Conservation (phyloP, 2,888 invertebrate species). For the Zeuzera pyrina region DNA sequence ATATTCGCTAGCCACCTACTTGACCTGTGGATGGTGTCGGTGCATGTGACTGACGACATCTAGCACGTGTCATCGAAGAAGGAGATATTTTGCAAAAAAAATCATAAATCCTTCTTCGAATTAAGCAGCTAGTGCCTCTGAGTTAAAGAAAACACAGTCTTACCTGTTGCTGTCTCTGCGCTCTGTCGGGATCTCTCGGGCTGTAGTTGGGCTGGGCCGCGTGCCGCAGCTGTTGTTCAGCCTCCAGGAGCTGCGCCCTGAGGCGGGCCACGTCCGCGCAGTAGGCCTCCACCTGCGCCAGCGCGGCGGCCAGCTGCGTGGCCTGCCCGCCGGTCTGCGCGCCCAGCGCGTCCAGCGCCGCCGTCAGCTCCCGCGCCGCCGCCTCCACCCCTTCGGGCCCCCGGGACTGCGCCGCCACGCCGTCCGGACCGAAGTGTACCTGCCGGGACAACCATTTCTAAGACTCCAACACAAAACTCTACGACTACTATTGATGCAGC, state of each 20-base stretch:
- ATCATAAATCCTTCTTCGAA: constrained; percentile 11
- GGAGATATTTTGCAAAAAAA: constrained; percentile 2
- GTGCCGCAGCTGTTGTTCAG: constrained; percentile 89
- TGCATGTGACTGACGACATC: constrained; percentile 17
- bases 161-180: constrained; percentile 91
- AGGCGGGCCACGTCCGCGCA: constrained; percentile 89
- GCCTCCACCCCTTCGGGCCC: constrained; percentile 80
- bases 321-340: constrained; percentile 76
- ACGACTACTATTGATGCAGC: background rate
- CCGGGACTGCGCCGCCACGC: constrained; percentile 84
- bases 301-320: constrained; percentile 79
- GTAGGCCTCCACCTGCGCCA: constrained; percentile 89
- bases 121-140: too few species aligned
- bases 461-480: background rate
- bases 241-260: constrained; percentile 87
- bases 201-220: constrained; percentile 88
- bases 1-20: constrained; percentile 50
- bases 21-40: constrained; percentile 24
- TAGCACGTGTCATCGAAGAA: constrained; percentile 5
- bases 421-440: constrained; percentile 91
- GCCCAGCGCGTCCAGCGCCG: constrained; percentile 78
- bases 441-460: constrained; percentile 27
- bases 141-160: constrained; percentile 38
- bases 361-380: constrained; percentile 78
- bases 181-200: constrained; percentile 87